Base-by-base conservation (phyloP, 2,797 vertebrate genomes). In the Acridotheres tristis region DNA sequence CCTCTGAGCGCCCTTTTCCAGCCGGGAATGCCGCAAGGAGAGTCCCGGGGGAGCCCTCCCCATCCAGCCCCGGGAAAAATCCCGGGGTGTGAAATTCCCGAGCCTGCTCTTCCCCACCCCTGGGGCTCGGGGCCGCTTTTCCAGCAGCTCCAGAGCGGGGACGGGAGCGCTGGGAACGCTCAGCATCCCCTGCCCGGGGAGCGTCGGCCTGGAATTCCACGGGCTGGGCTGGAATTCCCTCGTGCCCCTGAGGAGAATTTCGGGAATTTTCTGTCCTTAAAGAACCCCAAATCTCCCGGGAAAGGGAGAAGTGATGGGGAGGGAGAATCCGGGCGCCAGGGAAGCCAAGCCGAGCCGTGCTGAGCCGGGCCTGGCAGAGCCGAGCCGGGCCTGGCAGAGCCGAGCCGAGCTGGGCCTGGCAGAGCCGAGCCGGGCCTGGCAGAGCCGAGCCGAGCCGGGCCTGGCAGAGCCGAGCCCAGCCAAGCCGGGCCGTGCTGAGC, bases 241-340 rank as follows among this genome's bases (percentile, higher is more conserved):
- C 32, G 0, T 1, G 8, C 4, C 30, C 59, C 16, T 30, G 51
- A 11, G 2, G 12, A 30, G 30, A 47, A 26, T 3, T 4, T 3
- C 1, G 34, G 50, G 10, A 25, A 48, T 36, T 8, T 4, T 36
- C 47, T 16, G 2, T 21, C 3, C 18, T 55, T 13, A 18, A 72
- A 65, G 0, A 14, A 12, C 15, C 38, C 10, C 16, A 48, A 47
- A 59, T 20, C 48, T 36, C 36, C 53, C 26, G 4, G 86, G 77
- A 68, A 53, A 67, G 50, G 84, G 48, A 91, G 48, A 50, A 43
- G 42, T 7, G 23, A 26, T 9, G 11, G 14, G 14, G 48, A 14
- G 48, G 48, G 48, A 32, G 29, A 54, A 32, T 5, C 27, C 48
- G 5, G 48, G 48, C 4, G 16, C 16, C 42, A 16, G 43, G 43